A percentile compares a stretch with the other conserved stretches of the same genome.
These are phyloP conservation scores for Clistopyga incitator DNA, from an alignment of 2,888 invertebrate genomes.

Conservation along the genomic window DNA sequence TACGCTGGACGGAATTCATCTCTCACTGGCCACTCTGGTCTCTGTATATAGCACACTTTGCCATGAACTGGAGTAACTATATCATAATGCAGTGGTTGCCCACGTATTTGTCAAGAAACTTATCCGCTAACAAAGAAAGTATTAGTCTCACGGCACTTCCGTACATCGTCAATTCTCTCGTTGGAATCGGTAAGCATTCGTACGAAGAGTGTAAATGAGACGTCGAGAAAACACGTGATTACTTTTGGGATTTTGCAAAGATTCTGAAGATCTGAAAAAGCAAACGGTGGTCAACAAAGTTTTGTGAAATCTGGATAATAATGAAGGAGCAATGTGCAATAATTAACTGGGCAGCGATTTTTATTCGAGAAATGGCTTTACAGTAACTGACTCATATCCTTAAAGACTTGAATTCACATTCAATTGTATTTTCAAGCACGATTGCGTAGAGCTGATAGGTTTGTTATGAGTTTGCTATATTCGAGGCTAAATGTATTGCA, in stretches of 20 bases:
- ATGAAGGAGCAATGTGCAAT: too few relatives aligned
- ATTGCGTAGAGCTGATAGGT: background rate
- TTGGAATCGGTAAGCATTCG: slow-evolving; percentile 87
- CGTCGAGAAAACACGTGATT: background rate
- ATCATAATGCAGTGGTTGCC: slow-evolving; percentile 93
- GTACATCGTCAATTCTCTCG: slow-evolving; percentile 90
- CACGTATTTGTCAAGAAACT: slow-evolving; percentile 88
- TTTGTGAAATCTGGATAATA: too few relatives aligned
- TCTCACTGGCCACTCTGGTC: slow-evolving; percentile 90
- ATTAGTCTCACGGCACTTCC: slow-evolving; percentile 91
- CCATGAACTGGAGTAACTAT: slow-evolving; percentile 93
- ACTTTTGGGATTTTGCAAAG: too few relatives aligned
- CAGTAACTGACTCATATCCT: too few relatives aligned
- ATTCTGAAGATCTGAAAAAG: too few relatives aligned
- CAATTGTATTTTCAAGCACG: background rate
- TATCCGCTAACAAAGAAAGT: slow-evolving; percentile 89
- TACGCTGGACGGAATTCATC: slow-evolving; percentile 88
- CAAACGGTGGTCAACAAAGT: too few relatives aligned
- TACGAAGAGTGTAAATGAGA: background rate
- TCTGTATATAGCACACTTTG: slow-evolving; percentile 90
- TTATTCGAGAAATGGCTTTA: too few relatives aligned
- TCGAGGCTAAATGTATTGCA: background rate
- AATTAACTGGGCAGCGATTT: too few relatives aligned
- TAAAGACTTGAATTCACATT: too few relatives aligned
- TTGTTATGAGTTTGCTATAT: too few relatives aligned